Base-by-base conservation (phyloP, 1,140 invertebrate genomes). In the Arctopsyche grandis region DNA sequence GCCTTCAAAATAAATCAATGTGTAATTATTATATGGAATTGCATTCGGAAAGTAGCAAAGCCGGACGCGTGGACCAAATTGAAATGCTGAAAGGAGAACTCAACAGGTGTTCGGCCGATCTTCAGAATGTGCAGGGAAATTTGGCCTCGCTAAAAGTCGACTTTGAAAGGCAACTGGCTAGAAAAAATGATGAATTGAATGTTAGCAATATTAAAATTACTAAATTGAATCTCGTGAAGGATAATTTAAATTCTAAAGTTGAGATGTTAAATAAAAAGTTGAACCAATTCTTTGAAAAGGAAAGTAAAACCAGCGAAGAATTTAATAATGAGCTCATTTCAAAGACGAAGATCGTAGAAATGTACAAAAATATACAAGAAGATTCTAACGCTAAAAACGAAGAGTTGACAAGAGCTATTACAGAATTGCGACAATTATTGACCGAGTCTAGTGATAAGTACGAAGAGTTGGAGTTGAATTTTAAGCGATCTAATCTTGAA, bases 261-360 rank as follows among this genome's bases (percentile, higher is more conserved):
- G 94, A 97, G 84, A 90, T 91, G 82, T 85, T 96, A 1, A 90
- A 92, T 9, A 89, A 95, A 82, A 93, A 93, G 84, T 86, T 97
- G 5, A 91, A 93, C 82, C 92, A 94, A 84, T 92, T 95, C 77
- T 89, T 93, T 82, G 93, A 94, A 80, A 89, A 91, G 58, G 92
- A 96, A 85, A 88, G 91, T 14, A 92, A 94, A 84, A 91, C 95
- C 85, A 92, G 94, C 84, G 93, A 96, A 82, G 93, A 93, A 43
- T 96, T 94, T 84, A 91, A 93, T 83, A 93, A 94, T 83, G 96
- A 99, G 89, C 87, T 98, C 10, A 90, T 93, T 81, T 92, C 95
- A 0, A 96, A 97, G 86, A 93, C 92, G 0, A 95, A 94, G 89
- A 86, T 98, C n/a, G 92, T 94, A 9, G 92, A 95, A 81, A 86